Percentiles rank a stretch among this genome's conserved stretches.
Evolutionary conservation across 1,140 invertebrate genomes (phyloP).

Genomic region (Polypedilum vanderplanki): DNA sequence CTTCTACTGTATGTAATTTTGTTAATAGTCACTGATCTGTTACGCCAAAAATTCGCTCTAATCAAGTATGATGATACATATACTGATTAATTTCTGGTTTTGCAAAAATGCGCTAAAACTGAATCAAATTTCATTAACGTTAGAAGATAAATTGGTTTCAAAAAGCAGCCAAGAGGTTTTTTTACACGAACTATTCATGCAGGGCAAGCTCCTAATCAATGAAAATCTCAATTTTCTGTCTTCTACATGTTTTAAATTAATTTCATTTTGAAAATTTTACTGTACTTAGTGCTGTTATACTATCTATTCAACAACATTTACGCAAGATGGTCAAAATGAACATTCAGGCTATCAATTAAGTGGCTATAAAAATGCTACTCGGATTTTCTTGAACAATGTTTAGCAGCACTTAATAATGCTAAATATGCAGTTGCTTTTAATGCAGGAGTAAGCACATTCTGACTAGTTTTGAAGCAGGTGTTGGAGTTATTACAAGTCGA

Average conservation of each 20-base stretch:
- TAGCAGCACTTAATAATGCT: constrained; percentile 68
- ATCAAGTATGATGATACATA: no score
- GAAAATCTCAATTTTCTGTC: constrained; percentile 43
- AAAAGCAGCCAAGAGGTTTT: constrained; percentile 44
- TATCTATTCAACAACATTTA: neutral
- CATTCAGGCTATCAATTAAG: neutral
- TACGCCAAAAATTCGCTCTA: no score
- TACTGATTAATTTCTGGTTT: no score
- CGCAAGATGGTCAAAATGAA: neutral
- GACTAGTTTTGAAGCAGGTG: constrained; percentile 58
- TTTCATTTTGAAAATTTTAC: neutral
- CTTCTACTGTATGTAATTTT: no score
- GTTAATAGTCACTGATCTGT: no score
- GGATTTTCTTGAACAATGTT: constrained; percentile 61
- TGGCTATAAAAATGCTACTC: constrained; percentile 70
- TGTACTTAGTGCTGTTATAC: neutral
- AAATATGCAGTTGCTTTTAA: constrained; percentile 61
- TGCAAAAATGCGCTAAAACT: no score
- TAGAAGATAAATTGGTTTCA: neutral
- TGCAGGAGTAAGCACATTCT: constrained; percentile 64
- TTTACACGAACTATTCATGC: constrained; percentile 64
- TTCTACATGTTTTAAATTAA: neutral
- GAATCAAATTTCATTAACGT: neutral
- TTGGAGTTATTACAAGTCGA: constrained; percentile 68
- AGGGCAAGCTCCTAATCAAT: constrained; percentile 66